phyloP scores from a whole-genome alignment of 2,113 vertebrate genomes.

The Cyprinus carpio region DNA sequence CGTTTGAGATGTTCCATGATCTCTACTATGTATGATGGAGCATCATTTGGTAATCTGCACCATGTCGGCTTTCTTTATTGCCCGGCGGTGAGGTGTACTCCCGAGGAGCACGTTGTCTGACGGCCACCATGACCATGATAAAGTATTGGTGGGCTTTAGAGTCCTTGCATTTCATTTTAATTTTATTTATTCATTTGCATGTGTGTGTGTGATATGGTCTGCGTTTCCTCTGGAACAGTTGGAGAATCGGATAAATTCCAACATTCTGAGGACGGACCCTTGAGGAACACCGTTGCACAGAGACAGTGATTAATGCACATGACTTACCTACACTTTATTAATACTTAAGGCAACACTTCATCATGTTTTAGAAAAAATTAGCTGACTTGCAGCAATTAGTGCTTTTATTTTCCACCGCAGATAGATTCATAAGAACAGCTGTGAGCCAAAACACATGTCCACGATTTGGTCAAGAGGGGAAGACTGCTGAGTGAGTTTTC shows the following conservation, averaged over 20 bases:
- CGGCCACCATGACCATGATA: constrained; percentile 14
- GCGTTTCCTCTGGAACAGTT: background rate
- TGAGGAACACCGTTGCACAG: background rate
- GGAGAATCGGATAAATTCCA: background rate
- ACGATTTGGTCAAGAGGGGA: background rate
- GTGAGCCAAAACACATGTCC: background rate
- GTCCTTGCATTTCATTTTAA: constrained; percentile 13
- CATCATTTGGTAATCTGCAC: constrained; percentile 25
- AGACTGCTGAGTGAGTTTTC: constrained; percentile 11
- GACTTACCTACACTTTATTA: constrained; percentile 40
- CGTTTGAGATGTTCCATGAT: constrained; percentile 22
- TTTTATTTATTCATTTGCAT: constrained; percentile 21
- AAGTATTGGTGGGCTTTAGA: constrained; percentile 16
- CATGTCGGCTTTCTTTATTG: constrained; percentile 34
- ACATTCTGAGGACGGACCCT: background rate
- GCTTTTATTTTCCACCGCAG: background rate
- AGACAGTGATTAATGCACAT: constrained; percentile 34
- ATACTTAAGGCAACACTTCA: constrained; percentile 36
- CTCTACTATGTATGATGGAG: constrained; percentile 39
- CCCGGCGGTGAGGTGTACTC: constrained; percentile 2
- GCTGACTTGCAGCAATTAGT: background rate
- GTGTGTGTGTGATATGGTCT: background rate
- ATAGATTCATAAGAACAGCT: constrained; percentile 17
- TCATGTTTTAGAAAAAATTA: constrained; percentile 23
- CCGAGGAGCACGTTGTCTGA: background rate